A percentile compares a stretch with the other conserved stretches of the same genome.
These are phyloP conservation scores for Agelaius phoeniceus DNA, from an alignment of 2,113 vertebrate species.

Conservation along the genomic window DNA sequence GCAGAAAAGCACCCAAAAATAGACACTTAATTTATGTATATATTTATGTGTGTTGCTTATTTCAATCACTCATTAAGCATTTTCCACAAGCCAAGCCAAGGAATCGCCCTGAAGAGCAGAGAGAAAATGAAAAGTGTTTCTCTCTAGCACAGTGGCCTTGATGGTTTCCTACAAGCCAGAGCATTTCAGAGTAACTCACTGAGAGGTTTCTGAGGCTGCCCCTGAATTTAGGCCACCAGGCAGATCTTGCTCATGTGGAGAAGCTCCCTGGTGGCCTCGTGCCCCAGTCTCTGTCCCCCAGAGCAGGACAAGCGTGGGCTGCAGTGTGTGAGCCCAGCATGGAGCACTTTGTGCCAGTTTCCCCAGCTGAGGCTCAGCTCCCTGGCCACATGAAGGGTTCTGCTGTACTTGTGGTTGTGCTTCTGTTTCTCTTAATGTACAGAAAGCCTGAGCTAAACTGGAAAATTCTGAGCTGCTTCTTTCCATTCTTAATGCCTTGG, in stretches of 20 bases:
- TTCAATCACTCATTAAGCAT: not conserved
- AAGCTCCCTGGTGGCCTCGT: not conserved
- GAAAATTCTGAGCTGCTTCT: constrained; percentile 64
- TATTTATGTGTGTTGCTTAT: not conserved
- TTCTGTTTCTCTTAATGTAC: constrained; percentile 3
- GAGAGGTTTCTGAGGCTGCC: not conserved
- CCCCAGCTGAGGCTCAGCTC: not conserved
- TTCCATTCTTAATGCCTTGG: constrained; percentile 53
- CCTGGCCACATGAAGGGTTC: not conserved
- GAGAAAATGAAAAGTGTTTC: not conserved
- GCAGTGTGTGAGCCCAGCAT: rapidly evolving
- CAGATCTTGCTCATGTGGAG: not conserved
- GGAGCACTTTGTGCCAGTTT: not conserved
- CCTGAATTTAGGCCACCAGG: not conserved
- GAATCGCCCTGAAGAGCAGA: not conserved
- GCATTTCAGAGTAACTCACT: not conserved
- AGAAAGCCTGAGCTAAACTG: constrained; percentile 21
- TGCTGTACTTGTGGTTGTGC: not conserved
- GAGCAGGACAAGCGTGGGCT: not conserved
- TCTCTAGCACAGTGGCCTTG: not conserved
- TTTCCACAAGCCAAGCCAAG: not conserved
- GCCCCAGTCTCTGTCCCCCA: not conserved
- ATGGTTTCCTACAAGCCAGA: not conserved
- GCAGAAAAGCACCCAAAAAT: not conserved
- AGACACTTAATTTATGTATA: not conserved